A percentile compares a stretch with the other conserved stretches of the same genome.
Evolutionary conservation across 2,113 vertebrate genomes (phyloP).

Genomic region (Agelaius phoeniceus): DNA sequence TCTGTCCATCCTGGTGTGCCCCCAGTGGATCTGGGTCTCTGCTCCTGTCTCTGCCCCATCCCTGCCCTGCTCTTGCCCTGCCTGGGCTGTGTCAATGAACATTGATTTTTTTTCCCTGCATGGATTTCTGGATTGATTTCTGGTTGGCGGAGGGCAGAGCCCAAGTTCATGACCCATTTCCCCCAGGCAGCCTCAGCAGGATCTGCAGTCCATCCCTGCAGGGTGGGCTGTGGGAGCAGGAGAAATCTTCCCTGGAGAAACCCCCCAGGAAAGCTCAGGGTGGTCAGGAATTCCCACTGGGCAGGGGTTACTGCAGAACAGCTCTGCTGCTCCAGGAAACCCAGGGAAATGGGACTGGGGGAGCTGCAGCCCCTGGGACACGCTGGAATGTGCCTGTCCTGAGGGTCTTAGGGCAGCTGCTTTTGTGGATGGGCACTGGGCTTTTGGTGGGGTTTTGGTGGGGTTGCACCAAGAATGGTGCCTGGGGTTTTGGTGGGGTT

Average conservation of each 20-base stretch:
- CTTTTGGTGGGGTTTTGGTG: neutral
- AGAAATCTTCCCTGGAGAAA: neutral
- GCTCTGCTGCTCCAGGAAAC: neutral
- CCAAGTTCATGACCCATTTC: neutral
- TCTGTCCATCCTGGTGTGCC: neutral
- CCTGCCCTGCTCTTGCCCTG: neutral
- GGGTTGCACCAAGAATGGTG: neutral
- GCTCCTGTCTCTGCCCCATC: neutral
- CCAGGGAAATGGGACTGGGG: accelerated
- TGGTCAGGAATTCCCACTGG: neutral
- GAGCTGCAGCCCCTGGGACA: neutral
- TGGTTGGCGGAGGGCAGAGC: neutral
- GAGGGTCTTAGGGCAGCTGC: neutral
- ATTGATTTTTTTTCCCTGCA: accelerated
- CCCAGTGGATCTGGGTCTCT: neutral
- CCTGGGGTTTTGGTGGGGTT: neutral
- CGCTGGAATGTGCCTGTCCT: neutral
- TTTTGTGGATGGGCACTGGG: neutral
- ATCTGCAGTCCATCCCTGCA: neutral
- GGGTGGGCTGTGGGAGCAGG: neutral
- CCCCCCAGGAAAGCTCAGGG: neutral
- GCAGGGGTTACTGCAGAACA: neutral
- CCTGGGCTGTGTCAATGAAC: neutral
- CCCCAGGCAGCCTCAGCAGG: neutral
- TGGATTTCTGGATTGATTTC: constrained; percentile 1